phyloP scores from a whole-genome alignment of 2,113 vertebrate genomes.

The Naja naja region DNA sequence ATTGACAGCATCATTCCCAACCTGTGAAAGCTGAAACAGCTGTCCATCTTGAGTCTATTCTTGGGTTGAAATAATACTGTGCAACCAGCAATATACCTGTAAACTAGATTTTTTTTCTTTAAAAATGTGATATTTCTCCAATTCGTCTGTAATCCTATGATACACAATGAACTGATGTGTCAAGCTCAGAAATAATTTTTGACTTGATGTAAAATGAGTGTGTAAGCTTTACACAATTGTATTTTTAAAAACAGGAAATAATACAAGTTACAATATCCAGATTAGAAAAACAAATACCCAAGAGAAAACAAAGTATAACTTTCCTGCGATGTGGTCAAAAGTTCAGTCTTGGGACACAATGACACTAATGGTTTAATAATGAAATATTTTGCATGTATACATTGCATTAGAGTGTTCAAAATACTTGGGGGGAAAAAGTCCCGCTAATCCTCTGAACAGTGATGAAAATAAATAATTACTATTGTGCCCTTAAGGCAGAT shows the following conservation, averaged over 20 bases:
- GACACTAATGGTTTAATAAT: not conserved
- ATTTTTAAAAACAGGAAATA: not conserved
- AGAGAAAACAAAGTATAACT: not conserved
- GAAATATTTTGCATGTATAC: not conserved
- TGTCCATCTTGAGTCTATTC: slow-evolving; percentile 3
- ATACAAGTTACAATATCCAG: not conserved
- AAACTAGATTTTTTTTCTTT: not conserved
- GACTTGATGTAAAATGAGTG: not conserved
- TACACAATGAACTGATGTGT: not conserved
- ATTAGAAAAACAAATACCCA: not conserved
- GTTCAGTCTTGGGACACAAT: not conserved
- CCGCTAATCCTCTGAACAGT: not conserved
- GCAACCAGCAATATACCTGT: not conserved
- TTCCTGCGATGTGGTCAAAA: not conserved
- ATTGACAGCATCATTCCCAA: slow-evolving; percentile 21
- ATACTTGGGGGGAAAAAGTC: not conserved
- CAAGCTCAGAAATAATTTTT: not conserved
- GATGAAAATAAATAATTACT: not conserved
- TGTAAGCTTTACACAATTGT: not conserved
- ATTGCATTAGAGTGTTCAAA: not conserved
- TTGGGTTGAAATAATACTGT: not conserved
- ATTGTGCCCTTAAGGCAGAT: not conserved
- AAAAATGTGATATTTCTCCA: not conserved
- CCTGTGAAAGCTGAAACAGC: slow-evolving; percentile 25
- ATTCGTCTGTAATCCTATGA: not conserved